phyloP scores from a whole-genome alignment of 1,140 invertebrate species.

The Sogatella furcifera region DNA sequence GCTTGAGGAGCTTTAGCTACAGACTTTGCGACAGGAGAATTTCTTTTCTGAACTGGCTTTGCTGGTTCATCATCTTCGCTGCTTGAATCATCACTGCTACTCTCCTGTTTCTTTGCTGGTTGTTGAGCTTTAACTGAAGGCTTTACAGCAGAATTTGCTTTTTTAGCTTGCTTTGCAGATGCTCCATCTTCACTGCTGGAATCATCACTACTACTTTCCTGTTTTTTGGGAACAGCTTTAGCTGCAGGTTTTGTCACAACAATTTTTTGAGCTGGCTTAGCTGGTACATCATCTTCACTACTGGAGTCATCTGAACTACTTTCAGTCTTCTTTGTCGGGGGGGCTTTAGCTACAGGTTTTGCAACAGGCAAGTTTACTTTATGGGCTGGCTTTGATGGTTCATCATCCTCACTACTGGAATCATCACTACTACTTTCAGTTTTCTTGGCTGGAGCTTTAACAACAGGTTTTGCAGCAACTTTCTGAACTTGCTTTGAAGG shows the following conservation, averaged over 20 bases:
- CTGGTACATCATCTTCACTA: constrained; percentile 18
- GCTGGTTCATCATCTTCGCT: constrained; percentile 15
- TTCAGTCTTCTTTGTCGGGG: constrained; percentile 31
- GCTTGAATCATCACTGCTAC: constrained; percentile 26
- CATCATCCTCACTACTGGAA: constrained; percentile 19
- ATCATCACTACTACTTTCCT: constrained; percentile 10
- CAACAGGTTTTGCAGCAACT: constrained; percentile 14
- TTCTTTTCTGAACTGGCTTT: constrained; percentile 14
- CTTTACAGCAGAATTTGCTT: constrained; percentile 8
- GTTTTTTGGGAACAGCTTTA: constrained; percentile 19
- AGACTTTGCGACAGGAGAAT: constrained; percentile 9
- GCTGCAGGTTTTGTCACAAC: no score
- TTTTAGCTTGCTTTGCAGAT: background rate
- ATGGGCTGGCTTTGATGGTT: constrained; percentile 8
- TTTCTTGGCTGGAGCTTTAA: constrained; percentile 19
- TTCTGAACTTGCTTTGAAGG: background rate
- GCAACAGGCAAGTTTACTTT: constrained; percentile 16
- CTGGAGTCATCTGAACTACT: constrained; percentile 34
- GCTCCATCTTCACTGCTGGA: constrained; percentile 19
- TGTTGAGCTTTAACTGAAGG: constrained; percentile 15
- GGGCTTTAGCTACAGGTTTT: no score
- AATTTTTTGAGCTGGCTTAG: no score
- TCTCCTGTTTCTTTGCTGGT: constrained; percentile 18
- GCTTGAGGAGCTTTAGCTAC: no score
- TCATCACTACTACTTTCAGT: constrained; percentile 26